These are phyloP conservation scores for Dascillus cervinus DNA, from an alignment of 2,888 invertebrate species.

Conservation along the genomic window DNA sequence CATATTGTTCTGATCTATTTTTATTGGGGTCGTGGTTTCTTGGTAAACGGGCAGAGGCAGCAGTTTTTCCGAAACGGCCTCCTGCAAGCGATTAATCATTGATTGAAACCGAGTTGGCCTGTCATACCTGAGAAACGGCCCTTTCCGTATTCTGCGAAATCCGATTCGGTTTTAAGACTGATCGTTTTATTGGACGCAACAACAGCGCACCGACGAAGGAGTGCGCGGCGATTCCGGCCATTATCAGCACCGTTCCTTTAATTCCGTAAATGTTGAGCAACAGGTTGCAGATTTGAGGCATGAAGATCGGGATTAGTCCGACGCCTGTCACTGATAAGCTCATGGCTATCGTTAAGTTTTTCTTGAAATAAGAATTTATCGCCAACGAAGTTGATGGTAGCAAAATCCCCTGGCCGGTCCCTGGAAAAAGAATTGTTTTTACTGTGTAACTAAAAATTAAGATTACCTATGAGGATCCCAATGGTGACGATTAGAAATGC, in stretches of 20 bases:
- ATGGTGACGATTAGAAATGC: conserved; percentile 39
- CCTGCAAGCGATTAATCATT: too few species aligned
- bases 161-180: too few species aligned
- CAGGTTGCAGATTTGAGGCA: conserved; percentile 43
- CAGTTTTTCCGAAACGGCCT: conserved; percentile 11
- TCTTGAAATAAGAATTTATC: conserved; percentile 44
- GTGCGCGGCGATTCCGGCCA: conserved; percentile 44
- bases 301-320: conserved; percentile 43
- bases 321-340: conserved; percentile 44
- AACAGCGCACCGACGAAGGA: conserved; percentile 43
- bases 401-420: conserved; percentile 42
- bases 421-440: conserved; percentile 38
- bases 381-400: conserved; percentile 44
- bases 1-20: conserved; percentile 14
- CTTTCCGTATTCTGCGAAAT: too few species aligned
- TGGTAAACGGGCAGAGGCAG: conserved; percentile 25
- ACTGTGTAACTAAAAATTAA: background rate
- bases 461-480: conserved; percentile 32
- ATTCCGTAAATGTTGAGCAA: conserved; percentile 38
- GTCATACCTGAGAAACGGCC: too few species aligned
- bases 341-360: conserved; percentile 43
- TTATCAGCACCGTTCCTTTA: conserved; percentile 43
- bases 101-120: too few species aligned
- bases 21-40: conserved; percentile 27
- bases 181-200: conserved; percentile 41